Conservation (phyloP, 2,888 invertebrate species). For the Philhelius pedissequus region DNA sequence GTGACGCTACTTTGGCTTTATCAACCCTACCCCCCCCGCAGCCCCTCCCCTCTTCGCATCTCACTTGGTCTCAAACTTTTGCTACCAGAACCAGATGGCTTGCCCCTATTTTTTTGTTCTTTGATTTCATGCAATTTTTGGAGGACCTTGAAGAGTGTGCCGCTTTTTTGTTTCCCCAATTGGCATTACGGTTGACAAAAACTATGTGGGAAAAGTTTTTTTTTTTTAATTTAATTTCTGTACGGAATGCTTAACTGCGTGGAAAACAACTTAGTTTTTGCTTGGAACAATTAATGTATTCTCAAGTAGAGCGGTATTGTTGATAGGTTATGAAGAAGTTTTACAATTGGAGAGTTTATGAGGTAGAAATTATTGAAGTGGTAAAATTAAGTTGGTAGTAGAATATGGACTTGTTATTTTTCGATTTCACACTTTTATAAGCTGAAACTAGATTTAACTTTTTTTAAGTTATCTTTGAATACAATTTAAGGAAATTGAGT, state of each 20-base stretch:
- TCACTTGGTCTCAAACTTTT: background rate
- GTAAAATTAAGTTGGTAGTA: background rate
- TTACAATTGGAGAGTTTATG: background rate
- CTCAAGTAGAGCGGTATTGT: background rate
- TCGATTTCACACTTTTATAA: too few relatives aligned
- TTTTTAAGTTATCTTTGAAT: too few relatives aligned
- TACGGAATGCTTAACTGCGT: slow-evolving; percentile 27
- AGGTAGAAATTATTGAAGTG: background rate
- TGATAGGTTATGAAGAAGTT: slow-evolving; percentile 13
- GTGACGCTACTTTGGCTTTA: slow-evolving; percentile 4
- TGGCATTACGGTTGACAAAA: slow-evolving; percentile 1
- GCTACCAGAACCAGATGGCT: background rate
- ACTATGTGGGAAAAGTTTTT: slow-evolving; percentile 33
- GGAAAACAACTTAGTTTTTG: slow-evolving; percentile 39
- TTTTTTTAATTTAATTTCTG: background rate
- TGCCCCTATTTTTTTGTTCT: background rate
- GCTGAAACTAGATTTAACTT: too few relatives aligned
- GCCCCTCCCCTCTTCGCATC: background rate
- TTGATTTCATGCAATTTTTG: background rate
- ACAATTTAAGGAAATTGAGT: too few relatives aligned
- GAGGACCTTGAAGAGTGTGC: background rate
- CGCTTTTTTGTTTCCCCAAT: background rate
- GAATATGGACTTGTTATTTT: too few relatives aligned
- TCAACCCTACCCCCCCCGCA: background rate
- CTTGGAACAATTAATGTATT: slow-evolving; percentile 34